Conservation (phyloP, 2,113 vertebrate genomes). For the Brachypteracias leptosomus region DNA sequence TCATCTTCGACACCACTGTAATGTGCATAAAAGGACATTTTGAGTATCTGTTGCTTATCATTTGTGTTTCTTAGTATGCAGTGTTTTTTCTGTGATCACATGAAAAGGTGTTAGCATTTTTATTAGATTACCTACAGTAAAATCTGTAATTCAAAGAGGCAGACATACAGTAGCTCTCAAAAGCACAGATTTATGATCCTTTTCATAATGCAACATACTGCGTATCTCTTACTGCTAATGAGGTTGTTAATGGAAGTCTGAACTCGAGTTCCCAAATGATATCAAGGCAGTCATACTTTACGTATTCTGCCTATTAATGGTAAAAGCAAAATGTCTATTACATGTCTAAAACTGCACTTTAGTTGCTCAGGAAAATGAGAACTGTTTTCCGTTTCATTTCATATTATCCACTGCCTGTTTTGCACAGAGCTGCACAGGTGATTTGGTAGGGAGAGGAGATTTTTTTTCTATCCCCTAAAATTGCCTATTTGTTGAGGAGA, state of each 20-base stretch:
- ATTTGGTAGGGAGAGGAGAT: neutral
- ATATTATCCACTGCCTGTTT: neutral
- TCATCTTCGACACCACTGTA: neutral
- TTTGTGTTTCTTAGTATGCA: neutral
- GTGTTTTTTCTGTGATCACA: neutral
- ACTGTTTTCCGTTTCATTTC: neutral
- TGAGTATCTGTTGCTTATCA: neutral
- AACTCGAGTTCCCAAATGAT: neutral
- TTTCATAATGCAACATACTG: neutral
- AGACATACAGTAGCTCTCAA: neutral
- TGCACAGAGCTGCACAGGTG: neutral
- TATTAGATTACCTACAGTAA: constrained; percentile 15
- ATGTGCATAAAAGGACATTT: neutral
- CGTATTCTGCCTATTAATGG: neutral
- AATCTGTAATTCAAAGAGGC: neutral
- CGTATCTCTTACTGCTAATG: neutral
- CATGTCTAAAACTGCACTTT: neutral
- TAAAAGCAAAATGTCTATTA: neutral
- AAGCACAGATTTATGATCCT: neutral
- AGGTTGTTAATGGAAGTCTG: neutral
- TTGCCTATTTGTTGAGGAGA: neutral
- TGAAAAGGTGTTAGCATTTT: neutral
- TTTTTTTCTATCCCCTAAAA: neutral
- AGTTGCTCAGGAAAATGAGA: neutral
- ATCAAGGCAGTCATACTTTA: neutral